Evolutionary conservation across 2,888 invertebrate genomes (phyloP), one percentile per base, ranked within the genome.

Genomic region (Caenorhabditis becei): DNA sequence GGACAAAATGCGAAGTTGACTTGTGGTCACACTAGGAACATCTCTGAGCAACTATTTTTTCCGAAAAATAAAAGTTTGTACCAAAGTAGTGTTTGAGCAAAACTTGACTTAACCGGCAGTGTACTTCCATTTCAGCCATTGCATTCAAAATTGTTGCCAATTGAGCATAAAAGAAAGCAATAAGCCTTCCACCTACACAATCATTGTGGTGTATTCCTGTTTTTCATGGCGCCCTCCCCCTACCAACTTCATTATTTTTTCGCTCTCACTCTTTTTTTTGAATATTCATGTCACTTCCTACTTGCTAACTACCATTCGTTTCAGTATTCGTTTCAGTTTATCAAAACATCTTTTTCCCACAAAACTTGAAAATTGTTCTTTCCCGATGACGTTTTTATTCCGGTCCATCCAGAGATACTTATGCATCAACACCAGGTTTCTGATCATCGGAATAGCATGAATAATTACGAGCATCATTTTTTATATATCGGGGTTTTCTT

Each of bases 61-160:
- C n/a, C n/a, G n/a, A n/a, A n/a, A n/a, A n/a, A n/a, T n/a, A n/a
- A n/a, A n/a, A n/a, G n/a, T n/a, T n/a, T n/a, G n/a, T n/a, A n/a
- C n/a, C n/a, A n/a, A n/a, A n/a, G n/a, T n/a, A n/a, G n/a, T n/a
- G n/a, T n/a, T n/a, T n/a, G n/a, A n/a, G n/a, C n/a, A n/a, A n/a
- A n/a, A n/a, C n/a, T n/a, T 32, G 32, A 10, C 32, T 32, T 32
- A 4, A 32, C 10, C 10, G 4, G 32, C 32, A 8, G 44, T 44
- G 16, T 14, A 3, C 44, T n/a, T 3, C 44, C 44, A 11, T 32
- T 44, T 32, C 26, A 24, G 47, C 28, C 69, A 23, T 47, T 59
- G 59, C 53, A 70, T 70, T 61, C 61, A 53, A 58, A 54, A 71
- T 71, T 71, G 71, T 62, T 71, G 71, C 62, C 71, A 71, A 71